Evolutionary conservation across 2,797 vertebrate genomes (phyloP), one percentile per base, ranked within the genome.

Genomic region (Cyprinella venusta): DNA sequence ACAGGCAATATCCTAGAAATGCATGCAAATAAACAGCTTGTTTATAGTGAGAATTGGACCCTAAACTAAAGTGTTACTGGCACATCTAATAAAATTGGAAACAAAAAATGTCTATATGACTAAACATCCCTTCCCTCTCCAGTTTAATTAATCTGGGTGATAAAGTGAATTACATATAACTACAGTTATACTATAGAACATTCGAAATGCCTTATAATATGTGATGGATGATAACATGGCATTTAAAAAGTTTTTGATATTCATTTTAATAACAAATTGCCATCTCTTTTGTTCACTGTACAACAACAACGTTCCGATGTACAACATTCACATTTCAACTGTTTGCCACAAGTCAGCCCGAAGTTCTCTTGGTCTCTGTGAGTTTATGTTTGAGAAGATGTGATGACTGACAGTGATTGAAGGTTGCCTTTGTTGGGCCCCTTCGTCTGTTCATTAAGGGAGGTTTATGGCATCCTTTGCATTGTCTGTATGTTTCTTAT

Each of bases 401-500:
- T 86, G 80, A 65, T 83, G 80, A 86, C 50, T 88, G 85, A 42
- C 69, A 78, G 83, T 89, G 86, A 89, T 81, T 85, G 88, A 89
- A 88, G 89, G 82, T 76, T 86, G 79, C 87, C 80, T 87, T 82
- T 87, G 50, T 78, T 65, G 61, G 81, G 81, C 85, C 77, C 81
- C 86, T 89, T 84, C 85, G 72, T 90, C 89, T 85, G 85, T 85
- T 76, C 79, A 78, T 85, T 86, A 81, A 80, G 48, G 80, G 77
- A 76, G 64, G 67, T 85, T 84, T 86, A 80, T 89, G 83, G 88
- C 88, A 86, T 84, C 85, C 72, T 87, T 86, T 56, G 68, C 82
- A 79, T 89, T 90, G 89, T 92, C 88, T 87, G 63, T 86, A 81
- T 89, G 84, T 84, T 85, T 90, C 87, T 70, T 79, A 88, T 85